Conservation (phyloP, 2,113 vertebrate genomes). For the Rostratula benghalensis region DNA sequence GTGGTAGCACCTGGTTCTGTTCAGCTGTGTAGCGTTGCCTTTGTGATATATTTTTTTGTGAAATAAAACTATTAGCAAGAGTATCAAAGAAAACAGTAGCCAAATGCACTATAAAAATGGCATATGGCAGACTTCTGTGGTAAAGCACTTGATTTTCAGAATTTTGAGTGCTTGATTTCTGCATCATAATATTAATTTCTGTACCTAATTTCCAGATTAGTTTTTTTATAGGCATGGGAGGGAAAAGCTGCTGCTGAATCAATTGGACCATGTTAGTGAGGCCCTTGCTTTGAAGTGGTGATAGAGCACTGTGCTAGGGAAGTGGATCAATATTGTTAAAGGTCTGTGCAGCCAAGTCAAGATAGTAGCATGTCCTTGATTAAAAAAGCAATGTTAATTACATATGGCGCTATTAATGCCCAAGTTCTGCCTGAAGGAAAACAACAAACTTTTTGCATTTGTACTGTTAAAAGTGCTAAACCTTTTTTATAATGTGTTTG, state of each 20-base stretch:
- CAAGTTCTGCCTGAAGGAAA: not conserved
- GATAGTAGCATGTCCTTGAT: not conserved
- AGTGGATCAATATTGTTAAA: not conserved
- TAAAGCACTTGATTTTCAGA: not conserved
- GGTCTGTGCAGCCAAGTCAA: not conserved
- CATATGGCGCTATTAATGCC: not conserved
- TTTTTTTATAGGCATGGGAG: not conserved
- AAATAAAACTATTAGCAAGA: not conserved
- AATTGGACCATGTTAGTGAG: not conserved
- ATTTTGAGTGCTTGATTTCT: not conserved
- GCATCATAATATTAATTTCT: not conserved
- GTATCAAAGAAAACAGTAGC: not conserved
- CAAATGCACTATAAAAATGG: not conserved
- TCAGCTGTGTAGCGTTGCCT: not conserved
- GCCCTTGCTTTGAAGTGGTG: not conserved
- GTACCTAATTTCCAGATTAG: not conserved
- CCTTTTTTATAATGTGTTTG: not conserved
- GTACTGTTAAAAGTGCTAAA: not conserved
- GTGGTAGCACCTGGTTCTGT: not conserved
- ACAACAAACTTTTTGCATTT: not conserved
- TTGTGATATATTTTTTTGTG: not conserved
- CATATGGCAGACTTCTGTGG: not conserved
- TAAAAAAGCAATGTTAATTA: not conserved
- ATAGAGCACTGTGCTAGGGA: not conserved
- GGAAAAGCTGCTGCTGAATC: not conserved